phyloP scores from a whole-genome alignment of 30 jellyfish, hydroid and myxozoan genomes.

The Aurelia coerulea region DNA sequence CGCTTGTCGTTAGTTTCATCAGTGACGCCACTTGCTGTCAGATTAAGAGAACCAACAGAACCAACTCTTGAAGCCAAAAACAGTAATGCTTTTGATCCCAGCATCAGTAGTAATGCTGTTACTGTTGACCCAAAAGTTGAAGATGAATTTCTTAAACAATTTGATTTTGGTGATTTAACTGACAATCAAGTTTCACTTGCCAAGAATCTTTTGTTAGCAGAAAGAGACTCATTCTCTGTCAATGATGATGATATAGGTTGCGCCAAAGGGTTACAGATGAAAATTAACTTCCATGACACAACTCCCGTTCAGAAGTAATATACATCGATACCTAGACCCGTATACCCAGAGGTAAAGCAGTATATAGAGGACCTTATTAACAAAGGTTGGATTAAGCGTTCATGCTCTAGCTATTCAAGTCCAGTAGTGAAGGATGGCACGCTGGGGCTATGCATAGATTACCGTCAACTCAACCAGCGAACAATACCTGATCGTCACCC shows the following conservation, averaged over 20 bases:
- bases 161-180: too few relatives aligned
- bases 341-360: conserved; percentile 43
- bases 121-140: conserved; percentile 6
- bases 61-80: too few relatives aligned
- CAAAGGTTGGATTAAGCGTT: conserved; percentile 26
- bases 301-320: conserved; percentile 43
- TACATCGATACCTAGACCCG: conserved; percentile 37
- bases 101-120: conserved; percentile 3
- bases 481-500: conserved; percentile 47
- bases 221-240: too few relatives aligned
- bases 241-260: too few relatives aligned
- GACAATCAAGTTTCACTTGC: too few relatives aligned
- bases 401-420: conserved; percentile 16
- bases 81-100: not conserved
- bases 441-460: conserved; percentile 43
- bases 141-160: not conserved
- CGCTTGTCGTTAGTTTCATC: too few relatives aligned
- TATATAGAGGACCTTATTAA: conserved; percentile 38
- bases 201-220: too few relatives aligned
- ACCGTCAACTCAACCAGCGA: conserved; percentile 26
- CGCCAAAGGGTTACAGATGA: conserved; percentile 7
- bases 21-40: too few relatives aligned
- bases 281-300: conserved; percentile 5
- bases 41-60: too few relatives aligned
- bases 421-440: conserved; percentile 61